Conservation (phyloP, 2,113 vertebrate species). For the Oreochromis aureus region DNA sequence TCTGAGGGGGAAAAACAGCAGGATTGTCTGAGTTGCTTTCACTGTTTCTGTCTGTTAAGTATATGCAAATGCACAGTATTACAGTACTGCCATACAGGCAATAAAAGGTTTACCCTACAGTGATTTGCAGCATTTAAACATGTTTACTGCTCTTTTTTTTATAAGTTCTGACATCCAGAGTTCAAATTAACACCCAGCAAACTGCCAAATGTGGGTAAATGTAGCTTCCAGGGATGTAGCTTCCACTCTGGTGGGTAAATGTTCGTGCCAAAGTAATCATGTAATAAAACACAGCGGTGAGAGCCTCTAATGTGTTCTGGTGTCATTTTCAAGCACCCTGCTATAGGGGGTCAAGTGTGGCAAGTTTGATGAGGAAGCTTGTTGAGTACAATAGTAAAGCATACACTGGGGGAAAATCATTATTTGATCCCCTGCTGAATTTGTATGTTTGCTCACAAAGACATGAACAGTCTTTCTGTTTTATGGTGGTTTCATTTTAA, state of each 20-base stretch:
- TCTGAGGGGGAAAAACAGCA: rapidly evolving
- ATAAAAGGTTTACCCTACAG: background rate
- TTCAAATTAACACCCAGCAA: background rate
- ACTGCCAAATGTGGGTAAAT: background rate
- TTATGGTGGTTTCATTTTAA: background rate
- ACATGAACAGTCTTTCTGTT: background rate
- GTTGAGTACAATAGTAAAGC: rapidly evolving
- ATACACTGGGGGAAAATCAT: background rate
- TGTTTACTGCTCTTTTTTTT: background rate
- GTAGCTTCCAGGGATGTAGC: background rate
- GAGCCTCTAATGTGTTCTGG: background rate
- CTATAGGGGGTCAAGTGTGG: background rate
- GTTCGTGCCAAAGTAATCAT: background rate
- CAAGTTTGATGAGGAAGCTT: background rate
- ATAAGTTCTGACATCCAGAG: background rate
- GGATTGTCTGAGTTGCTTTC: background rate
- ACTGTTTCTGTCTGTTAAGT: background rate
- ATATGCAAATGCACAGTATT: background rate
- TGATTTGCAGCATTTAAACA: background rate
- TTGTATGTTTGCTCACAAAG: background rate
- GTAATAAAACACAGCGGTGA: background rate
- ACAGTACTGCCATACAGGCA: background rate
- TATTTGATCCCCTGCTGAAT: background rate
- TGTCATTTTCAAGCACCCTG: background rate
- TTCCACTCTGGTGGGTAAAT: background rate